Evolutionary conservation across 2,797 vertebrate species (phyloP).

Genomic region (Gymnodraco acuticeps): DNA sequence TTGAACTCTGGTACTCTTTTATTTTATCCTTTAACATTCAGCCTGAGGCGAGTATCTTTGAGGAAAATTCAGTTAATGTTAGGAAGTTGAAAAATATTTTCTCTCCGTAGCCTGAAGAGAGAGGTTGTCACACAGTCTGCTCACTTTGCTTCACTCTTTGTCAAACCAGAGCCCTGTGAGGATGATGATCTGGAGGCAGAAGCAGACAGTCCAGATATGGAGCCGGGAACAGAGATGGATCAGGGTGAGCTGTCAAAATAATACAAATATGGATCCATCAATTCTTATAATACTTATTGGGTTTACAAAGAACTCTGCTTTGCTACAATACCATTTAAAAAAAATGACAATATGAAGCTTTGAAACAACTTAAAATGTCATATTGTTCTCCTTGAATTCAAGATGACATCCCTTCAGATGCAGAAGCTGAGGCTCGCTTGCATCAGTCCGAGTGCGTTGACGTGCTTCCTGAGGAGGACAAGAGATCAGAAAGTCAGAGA

Average conservation of each 20-base stretch:
- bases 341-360: neutral
- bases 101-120: neutral
- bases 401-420: conserved; percentile 93
- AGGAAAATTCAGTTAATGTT: conserved; percentile 35
- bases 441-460: conserved; percentile 57
- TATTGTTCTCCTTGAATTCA: conserved; percentile 37
- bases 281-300: conserved; percentile 10
- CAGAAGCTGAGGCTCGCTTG: conserved; percentile 88
- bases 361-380: conserved; percentile 7
- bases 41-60: conserved; percentile 17
- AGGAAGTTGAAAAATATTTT: conserved; percentile 25
- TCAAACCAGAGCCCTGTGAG: conserved; percentile 86
- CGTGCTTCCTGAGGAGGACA: conserved; percentile 75
- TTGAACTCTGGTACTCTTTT: conserved; percentile 13
- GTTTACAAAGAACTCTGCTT: neutral
- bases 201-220: conserved; percentile 89
- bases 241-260: conserved; percentile 86
- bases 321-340: neutral
- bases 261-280: neutral
- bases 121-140: neutral
- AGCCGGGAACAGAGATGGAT: conserved; percentile 93
- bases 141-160: conserved; percentile 46
- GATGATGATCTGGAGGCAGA: conserved; percentile 89
- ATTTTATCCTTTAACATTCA: neutral
- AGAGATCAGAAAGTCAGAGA: conserved; percentile 64